Evolutionary conservation across 1,140 invertebrate species (phyloP), one percentile per base, ranked within the genome.

Genomic region (Ruditapes philippinarum): DNA sequence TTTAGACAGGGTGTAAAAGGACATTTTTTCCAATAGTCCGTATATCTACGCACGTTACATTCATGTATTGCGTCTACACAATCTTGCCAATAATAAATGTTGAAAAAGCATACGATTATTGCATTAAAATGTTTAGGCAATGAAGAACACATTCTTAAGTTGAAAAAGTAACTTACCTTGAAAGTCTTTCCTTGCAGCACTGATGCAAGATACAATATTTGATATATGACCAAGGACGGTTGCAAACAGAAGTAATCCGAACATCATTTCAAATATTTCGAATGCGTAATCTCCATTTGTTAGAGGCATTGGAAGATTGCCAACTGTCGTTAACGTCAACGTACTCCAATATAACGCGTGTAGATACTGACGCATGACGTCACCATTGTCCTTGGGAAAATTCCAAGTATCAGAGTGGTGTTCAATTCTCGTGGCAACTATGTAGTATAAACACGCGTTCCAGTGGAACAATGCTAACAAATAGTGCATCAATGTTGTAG

Each of bases 281-380:
- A 96, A 96, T 22, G 94, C 68, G 86, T 95, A 96, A 79, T 95
- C 95, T 40, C 97, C 97, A 96, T 98, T 99, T 94, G 98, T 98
- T 89, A 97, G 97, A 0, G 96, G 97, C 74, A 97, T 97, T 51
- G 97, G 97, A 38, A 97, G 92, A 81, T 96, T 96, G 22, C 97
- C 97, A 92, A 99, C 98, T 51, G 98, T 99, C 25, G 99, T 99
- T 74, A 99, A 96, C 62, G 98, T 98, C 93, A 99, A 96, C 57
- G 98, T 99, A 95, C 98, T 99, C 98, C 98, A 99, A 96, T 99
- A 99, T 96, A 99, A 99, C 96, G 98, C 99, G 96, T 99, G 98
- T 92, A 99, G 97, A 96, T 99, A 99, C 94, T 98, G 92, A 36
- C 92, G 65, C 60, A 91, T 51, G 9, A 92, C 91, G 74, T 92